A percentile compares a stretch with the other conserved stretches of the same genome.
These are phyloP conservation scores for Pandemis corylana DNA, from an alignment of 2,888 invertebrate species.

Conservation along the genomic window DNA sequence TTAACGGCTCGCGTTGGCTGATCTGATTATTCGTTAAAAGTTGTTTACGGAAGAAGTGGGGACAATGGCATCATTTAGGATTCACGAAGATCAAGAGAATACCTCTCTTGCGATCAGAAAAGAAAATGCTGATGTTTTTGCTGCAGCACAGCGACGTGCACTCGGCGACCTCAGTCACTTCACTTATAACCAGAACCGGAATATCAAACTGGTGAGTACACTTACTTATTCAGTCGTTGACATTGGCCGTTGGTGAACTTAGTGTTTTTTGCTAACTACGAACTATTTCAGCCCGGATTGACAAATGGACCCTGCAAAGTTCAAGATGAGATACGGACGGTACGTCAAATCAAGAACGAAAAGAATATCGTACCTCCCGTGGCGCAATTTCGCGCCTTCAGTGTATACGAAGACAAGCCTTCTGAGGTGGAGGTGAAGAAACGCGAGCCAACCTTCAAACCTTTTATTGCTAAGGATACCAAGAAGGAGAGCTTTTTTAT, in stretches of 20 bases:
- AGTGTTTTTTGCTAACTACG: conserved; percentile 33
- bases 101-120: conserved; percentile 81
- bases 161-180: conserved; percentile 87
- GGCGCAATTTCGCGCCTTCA: conserved; percentile 90
- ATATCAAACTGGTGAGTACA: conserved; percentile 82
- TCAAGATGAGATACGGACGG: conserved; percentile 79
- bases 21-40: conserved; percentile 58
- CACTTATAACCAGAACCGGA: conserved; percentile 82
- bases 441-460: conserved; percentile 74
- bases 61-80: conserved; percentile 90
- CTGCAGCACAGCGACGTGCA: conserved; percentile 85
- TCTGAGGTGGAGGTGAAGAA: conserved; percentile 77
- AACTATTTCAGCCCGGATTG: conserved; percentile 68
- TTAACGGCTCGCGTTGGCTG: conserved; percentile 56
- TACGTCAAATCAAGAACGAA: conserved; percentile 79
- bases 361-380: conserved; percentile 85
- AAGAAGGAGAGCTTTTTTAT: conserved; percentile 70
- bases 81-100: conserved; percentile 92
- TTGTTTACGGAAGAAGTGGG: conserved; percentile 73
- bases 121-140: conserved; percentile 79
- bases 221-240: conserved; percentile 40
- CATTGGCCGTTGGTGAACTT: conserved; percentile 16
- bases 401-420: conserved; percentile 88
- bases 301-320: conserved; percentile 78
- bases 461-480: conserved; percentile 74